Evolutionary conservation across 2,888 invertebrate genomes (phyloP).

Genomic region (Acleris literana): DNA sequence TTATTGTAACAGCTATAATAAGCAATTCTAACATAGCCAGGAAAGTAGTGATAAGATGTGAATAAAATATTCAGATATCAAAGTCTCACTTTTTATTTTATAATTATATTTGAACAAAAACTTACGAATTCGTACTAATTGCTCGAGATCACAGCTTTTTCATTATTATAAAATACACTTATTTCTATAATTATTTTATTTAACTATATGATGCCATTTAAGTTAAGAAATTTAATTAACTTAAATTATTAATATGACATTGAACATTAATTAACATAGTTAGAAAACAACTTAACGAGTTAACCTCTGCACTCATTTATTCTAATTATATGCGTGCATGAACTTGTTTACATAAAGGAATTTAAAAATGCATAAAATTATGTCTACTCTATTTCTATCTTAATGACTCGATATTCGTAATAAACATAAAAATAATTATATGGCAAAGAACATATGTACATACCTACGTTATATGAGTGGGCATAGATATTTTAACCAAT

Average conservation of each 20-base stretch:
- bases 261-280: slow-evolving; percentile 38
- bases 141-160: slow-evolving; percentile 74
- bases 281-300: slow-evolving; percentile 15
- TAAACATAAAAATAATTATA: background rate
- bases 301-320: slow-evolving; percentile 23
- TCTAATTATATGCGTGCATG: no score
- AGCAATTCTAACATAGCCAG: background rate
- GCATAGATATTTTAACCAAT: no score
- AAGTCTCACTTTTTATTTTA: slow-evolving; percentile 50
- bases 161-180: slow-evolving; percentile 12
- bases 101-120: slow-evolving; percentile 65
- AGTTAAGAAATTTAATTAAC: slow-evolving; percentile 13
- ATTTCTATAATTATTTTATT: background rate
- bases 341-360: no score
- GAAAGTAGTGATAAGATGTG: slow-evolving; percentile 31
- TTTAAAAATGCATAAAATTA: slow-evolving; percentile 1
- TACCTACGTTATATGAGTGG: no score
- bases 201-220: background rate
- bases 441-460: background rate
- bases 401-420: slow-evolving; percentile 13
- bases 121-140: slow-evolving; percentile 75
- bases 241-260: slow-evolving; percentile 41
- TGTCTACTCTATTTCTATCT: background rate
- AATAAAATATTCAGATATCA: slow-evolving; percentile 45
- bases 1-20: background rate